phyloP scores from a whole-genome alignment of 2,797 vertebrate genomes.

The Chrosomus eos region DNA sequence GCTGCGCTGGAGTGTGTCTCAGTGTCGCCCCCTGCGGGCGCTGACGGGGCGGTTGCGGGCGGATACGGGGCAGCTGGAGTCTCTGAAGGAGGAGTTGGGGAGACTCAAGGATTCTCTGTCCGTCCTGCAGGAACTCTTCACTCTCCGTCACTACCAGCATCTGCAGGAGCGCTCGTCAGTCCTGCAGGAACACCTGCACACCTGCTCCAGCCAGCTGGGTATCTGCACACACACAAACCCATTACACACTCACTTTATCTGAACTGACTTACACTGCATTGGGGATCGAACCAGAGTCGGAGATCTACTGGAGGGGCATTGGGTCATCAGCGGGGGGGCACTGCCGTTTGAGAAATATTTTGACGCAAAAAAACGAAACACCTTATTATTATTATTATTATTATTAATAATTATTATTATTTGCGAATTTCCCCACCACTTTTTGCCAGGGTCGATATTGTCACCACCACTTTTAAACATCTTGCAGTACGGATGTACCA shows the following conservation, averaged over 20 bases:
- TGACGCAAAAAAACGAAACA: too few relatives aligned
- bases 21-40: slow-evolving; percentile 87
- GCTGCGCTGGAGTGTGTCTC: slow-evolving; percentile 92
- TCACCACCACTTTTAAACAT: too few relatives aligned
- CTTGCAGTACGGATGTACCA: too few relatives aligned
- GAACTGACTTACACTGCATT: too few relatives aligned
- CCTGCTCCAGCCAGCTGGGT: slow-evolving; percentile 97
- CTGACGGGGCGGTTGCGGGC: slow-evolving; percentile 90
- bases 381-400: too few relatives aligned
- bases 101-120: slow-evolving; percentile 86
- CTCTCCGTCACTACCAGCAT: slow-evolving; percentile 91
- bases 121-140: slow-evolving; percentile 90
- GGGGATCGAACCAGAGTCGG: not conserved
- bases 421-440: too few relatives aligned
- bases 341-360: too few relatives aligned
- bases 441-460: too few relatives aligned
- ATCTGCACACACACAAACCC: slow-evolving; percentile 77
- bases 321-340: too few relatives aligned
- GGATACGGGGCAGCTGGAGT: slow-evolving; percentile 86
- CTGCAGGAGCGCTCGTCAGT: slow-evolving; percentile 88
- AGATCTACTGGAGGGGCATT: too few relatives aligned
- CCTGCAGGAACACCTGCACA: slow-evolving; percentile 89
- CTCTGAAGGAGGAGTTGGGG: slow-evolving; percentile 88
- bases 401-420: too few relatives aligned
- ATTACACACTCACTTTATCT: slow-evolving; percentile 58